Conservation (phyloP, 2,113 vertebrate genomes). For the Clarias macrocephalus region DNA sequence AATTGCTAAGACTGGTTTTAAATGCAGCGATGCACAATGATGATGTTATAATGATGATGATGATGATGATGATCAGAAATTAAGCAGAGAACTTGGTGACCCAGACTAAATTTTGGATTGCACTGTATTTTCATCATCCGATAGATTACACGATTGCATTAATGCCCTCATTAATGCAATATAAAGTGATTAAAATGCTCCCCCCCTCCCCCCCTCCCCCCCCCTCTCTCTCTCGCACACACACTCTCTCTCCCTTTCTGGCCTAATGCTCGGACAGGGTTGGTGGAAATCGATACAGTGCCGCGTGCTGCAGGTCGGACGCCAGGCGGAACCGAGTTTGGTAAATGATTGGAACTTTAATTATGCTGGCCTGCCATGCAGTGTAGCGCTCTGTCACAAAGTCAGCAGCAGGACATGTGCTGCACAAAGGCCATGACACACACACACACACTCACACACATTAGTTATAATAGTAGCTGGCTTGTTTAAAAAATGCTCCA, state of each 20-base stretch:
- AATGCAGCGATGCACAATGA: background rate
- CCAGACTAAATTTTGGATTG: slow-evolving; percentile 41
- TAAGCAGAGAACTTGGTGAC: slow-evolving; percentile 19
- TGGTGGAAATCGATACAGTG: slow-evolving; percentile 74
- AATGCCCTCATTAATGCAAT: slow-evolving; percentile 66
- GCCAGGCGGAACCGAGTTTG: slow-evolving; percentile 86
- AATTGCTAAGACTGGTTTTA: background rate
- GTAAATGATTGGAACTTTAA: slow-evolving; percentile 97
- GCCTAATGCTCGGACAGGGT: slow-evolving; percentile 63
- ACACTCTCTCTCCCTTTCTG: slow-evolving; percentile 28
- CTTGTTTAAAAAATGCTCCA: background rate
- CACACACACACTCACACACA: slow-evolving; percentile 60
- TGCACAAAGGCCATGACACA: slow-evolving; percentile 81
- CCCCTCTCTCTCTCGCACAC: slow-evolving; percentile 43
- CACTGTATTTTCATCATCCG: slow-evolving; percentile 63
- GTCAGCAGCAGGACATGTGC: slow-evolving; percentile 81
- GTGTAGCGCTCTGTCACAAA: slow-evolving; percentile 85
- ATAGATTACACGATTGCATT: slow-evolving; percentile 67
- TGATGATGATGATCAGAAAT: slow-evolving; percentile 14
- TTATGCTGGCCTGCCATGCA: slow-evolving; percentile 94
- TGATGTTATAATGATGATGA: slow-evolving; percentile 5
- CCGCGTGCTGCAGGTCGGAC: slow-evolving; percentile 75
- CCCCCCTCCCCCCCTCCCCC: slow-evolving; percentile 5
- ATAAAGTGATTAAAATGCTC: slow-evolving; percentile 69
- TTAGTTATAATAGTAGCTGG: background rate